Evolutionary conservation across 2,113 vertebrate genomes (phyloP).

Genomic region (Boulengeromyrus knoepffleri): DNA sequence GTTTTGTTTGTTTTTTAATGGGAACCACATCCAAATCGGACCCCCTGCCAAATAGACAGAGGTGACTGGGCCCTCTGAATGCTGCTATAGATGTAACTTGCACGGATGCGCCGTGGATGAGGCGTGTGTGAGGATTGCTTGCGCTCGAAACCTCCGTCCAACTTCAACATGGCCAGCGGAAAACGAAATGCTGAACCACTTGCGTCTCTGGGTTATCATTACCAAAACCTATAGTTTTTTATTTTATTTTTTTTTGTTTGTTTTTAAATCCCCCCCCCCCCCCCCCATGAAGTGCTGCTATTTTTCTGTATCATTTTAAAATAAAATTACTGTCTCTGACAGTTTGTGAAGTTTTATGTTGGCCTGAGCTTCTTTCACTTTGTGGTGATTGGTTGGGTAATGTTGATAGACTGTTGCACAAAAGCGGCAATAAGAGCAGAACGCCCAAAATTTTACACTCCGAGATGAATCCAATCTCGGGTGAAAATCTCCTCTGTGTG

Average conservation of each 20-base stretch:
- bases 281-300: slow-evolving; percentile 78
- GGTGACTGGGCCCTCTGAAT: slow-evolving; percentile 65
- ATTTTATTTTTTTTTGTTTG: slow-evolving; percentile 14
- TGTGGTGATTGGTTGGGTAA: slow-evolving; percentile 11
- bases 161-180: slow-evolving; percentile 43
- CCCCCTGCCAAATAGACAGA: slow-evolving; percentile 72
- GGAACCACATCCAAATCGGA: slow-evolving; percentile 31
- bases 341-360: slow-evolving; percentile 37
- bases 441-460: not conserved
- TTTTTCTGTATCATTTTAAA: slow-evolving; percentile 66
- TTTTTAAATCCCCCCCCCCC: not conserved
- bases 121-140: slow-evolving; percentile 14
- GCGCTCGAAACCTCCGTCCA: slow-evolving; percentile 30
- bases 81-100: slow-evolving; percentile 87
- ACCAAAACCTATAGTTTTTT: slow-evolving; percentile 53
- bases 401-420: not conserved
- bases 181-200: not conserved
- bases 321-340: slow-evolving; percentile 71
- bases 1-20: not conserved
- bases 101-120: slow-evolving; percentile 35
- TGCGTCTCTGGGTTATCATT: slow-evolving; percentile 42
- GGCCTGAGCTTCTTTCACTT: not conserved
- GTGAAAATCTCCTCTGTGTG: not conserved
- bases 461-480: not conserved
- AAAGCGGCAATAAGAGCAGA: not conserved